phyloP scores from a whole-genome alignment of 2,888 invertebrate genomes.

The Mythimna ferrago region DNA sequence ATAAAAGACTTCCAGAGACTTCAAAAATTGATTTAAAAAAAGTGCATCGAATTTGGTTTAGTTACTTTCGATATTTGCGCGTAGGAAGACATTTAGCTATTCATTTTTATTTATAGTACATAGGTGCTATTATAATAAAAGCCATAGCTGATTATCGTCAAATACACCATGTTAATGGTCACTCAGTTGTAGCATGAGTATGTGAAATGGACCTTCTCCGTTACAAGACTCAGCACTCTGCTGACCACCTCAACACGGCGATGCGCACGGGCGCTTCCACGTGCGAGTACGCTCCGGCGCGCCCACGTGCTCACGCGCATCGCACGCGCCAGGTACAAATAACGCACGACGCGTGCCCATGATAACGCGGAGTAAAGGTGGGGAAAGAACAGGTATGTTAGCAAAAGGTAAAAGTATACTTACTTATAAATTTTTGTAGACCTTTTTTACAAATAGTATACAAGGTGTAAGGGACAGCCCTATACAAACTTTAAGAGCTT shows the following conservation, averaged over 20 bases:
- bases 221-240: slow-evolving; percentile 53
- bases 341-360: slow-evolving; percentile 73
- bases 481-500: too few species aligned
- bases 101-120: too few species aligned
- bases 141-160: background rate
- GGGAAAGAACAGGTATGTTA: slow-evolving; percentile 38
- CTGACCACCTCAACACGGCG: slow-evolving; percentile 27
- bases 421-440: too few species aligned
- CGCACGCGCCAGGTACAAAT: slow-evolving; percentile 74
- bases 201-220: slow-evolving; percentile 49
- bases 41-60: too few species aligned
- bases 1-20: too few species aligned
- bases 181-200: slow-evolving; percentile 41
- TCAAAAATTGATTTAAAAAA: too few species aligned
- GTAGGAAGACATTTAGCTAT: too few species aligned
- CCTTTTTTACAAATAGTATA: too few species aligned
- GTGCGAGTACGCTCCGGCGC: slow-evolving; percentile 78
- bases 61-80: too few species aligned
- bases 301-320: slow-evolving; percentile 75
- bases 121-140: too few species aligned
- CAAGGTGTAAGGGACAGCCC: too few species aligned
- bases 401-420: slow-evolving; percentile 2
- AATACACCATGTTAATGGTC: background rate
- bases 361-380: slow-evolving; percentile 55
- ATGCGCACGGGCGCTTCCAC: slow-evolving; percentile 71